Evolutionary conservation across 92 coral and sea anemone genomes (phyloP), one percentile per base, ranked within the genome.

Genomic region (Epizoanthus scotinus): DNA sequence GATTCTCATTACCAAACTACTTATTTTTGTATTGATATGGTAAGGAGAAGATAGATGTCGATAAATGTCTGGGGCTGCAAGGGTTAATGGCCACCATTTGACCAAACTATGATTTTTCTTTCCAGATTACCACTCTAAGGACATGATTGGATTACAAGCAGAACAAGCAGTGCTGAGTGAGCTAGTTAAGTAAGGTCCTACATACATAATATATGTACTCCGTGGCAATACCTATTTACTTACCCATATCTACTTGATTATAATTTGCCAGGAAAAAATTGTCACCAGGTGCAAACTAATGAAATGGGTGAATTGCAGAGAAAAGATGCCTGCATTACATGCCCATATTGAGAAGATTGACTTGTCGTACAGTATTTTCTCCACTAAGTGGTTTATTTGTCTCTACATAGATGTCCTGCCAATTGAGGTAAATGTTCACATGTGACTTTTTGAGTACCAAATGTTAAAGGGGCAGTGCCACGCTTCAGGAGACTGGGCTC

Each of bases 311-410:
- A 47, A 10, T 77, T 84, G 18, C 73, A 95, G 99, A 78, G 84
- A 66, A 69, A 95, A 93, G 92, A 72, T 89, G 75, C 99, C 99
- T 56, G 92, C 69, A 1, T 40, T 95, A 55, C 92, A 90, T 50
- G 70, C 82, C 70, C 99, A 95, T 63, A 91, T 95, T 79, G 94
- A 93, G 65, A 70, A 71, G 25, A 80, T 86, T 24, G 99, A 90
- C 67, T 71, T 92, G 31, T 73, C 94, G 0, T 92, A 92, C 65
- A 90, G 93, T 25, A 90, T 92, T 61, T 92, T 92, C 78, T 85
- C 94, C n/a, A 95, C 99, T 1, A 93, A 95, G 78, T 95, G 99
- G 99, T 95, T 95, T 65, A 91, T 95, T 34, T 95, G 99, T 77
- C 91, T 95, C 18, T 95, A 84, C 61, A 93, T 90, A 66, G 99